A percentile compares a stretch with the other conserved stretches of the same genome.
phyloP scores from a whole-genome alignment of 2,888 invertebrate genomes.

The Aplocera efformata region DNA sequence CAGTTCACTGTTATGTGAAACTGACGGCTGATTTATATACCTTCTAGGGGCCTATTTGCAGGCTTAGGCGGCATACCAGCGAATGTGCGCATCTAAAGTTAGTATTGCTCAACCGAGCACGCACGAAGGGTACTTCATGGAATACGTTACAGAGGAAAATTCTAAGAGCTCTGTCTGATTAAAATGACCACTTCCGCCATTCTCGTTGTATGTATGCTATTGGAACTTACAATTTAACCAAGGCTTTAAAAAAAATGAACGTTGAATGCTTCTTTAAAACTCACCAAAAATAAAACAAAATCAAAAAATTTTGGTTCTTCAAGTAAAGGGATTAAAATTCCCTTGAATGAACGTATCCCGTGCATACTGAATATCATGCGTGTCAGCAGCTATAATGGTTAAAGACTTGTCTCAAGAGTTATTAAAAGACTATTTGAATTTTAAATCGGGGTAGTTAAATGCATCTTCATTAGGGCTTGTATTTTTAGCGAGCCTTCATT shows the following conservation, averaged over 20 bases:
- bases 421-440: constrained; percentile 14
- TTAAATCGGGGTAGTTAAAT: constrained; percentile 11
- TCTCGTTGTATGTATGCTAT: constrained; percentile 2
- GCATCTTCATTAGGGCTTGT: constrained; percentile 15
- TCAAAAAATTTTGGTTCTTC: no score
- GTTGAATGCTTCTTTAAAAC: no score
- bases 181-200: constrained; percentile 32
- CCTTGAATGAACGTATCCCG: no score
- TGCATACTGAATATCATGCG: no score
- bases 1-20: no score
- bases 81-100: constrained; percentile 41
- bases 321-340: no score
- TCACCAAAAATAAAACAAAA: no score
- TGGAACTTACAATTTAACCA: constrained; percentile 10
- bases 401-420: constrained; percentile 2
- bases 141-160: constrained; percentile 49
- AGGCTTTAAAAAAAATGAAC: no score
- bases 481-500: constrained; percentile 3
- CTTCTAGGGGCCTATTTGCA: constrained; percentile 22
- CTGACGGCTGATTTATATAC: no score
- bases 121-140: constrained; percentile 46
- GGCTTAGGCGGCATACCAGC: constrained; percentile 34
- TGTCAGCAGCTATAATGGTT: no score
- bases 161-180: constrained; percentile 37
- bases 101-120: constrained; percentile 37